These are phyloP conservation scores for Phymanthus crucifer DNA, from an alignment of 92 coral and sea anemone genomes.

Conservation along the genomic window DNA sequence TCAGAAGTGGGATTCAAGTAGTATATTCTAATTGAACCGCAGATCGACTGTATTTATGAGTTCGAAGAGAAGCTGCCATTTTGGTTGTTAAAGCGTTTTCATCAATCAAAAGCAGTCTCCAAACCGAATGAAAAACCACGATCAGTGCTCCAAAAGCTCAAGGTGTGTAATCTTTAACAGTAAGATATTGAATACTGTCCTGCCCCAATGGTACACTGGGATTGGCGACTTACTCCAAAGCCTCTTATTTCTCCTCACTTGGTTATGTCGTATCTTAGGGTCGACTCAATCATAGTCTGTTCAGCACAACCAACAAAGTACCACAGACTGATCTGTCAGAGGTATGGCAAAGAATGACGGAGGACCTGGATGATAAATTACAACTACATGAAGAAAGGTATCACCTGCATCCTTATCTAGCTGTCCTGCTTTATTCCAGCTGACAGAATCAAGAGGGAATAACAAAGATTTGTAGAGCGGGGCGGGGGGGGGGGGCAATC, in stretches of 20 bases:
- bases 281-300: slow-evolving; percentile 14
- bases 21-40: not conserved
- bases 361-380: slow-evolving; percentile 16
- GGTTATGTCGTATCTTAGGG: not conserved
- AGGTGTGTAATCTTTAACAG: slow-evolving; percentile 24
- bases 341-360: slow-evolving; percentile 24
- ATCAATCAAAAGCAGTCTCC: slow-evolving; percentile 26
- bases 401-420: not conserved
- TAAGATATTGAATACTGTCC: not conserved
- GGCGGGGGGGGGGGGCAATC: too few species aligned
- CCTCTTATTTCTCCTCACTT: not conserved
- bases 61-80: slow-evolving; percentile 59
- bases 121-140: slow-evolving; percentile 52
- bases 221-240: too few species aligned
- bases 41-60: slow-evolving; percentile 60
- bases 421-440: too few species aligned
- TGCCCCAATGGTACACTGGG: too few species aligned
- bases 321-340: not conserved
- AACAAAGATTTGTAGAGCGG: too few species aligned
- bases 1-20: not conserved
- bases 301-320: slow-evolving; percentile 17
- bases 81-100: slow-evolving; percentile 46
- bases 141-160: slow-evolving; percentile 24
- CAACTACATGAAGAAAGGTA: slow-evolving; percentile 42
- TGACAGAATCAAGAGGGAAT: too few species aligned